These are phyloP conservation scores for Brachyopa scutellaris DNA, from an alignment of 2,888 invertebrate species.

Conservation along the genomic window DNA sequence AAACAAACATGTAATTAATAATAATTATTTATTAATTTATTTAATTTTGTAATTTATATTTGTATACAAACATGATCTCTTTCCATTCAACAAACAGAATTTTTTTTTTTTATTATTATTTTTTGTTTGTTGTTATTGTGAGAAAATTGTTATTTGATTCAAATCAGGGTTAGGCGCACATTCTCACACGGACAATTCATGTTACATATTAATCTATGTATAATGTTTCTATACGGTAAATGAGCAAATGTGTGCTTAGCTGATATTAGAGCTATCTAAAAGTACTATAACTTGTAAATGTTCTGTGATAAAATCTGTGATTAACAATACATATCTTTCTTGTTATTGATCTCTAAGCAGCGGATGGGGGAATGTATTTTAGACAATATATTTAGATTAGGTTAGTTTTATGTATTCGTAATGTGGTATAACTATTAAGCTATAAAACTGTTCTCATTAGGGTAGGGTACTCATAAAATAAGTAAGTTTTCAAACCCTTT, in stretches of 20 bases:
- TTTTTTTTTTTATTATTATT: conserved; percentile 12
- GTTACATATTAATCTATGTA: too few relatives aligned
- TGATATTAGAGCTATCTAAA: neutral
- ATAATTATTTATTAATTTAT: conserved; percentile 64
- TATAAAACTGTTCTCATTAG: too few relatives aligned
- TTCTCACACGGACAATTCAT: too few relatives aligned
- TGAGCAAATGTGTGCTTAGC: neutral
- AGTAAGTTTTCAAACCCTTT: too few relatives aligned
- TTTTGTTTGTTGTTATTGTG: conserved; percentile 20
- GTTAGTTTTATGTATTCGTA: too few relatives aligned
- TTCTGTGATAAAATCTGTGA: conserved; percentile 65
- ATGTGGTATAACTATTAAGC: too few relatives aligned
- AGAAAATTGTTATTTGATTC: conserved; percentile 32
- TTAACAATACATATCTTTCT: too few relatives aligned
- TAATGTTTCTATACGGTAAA: too few relatives aligned
- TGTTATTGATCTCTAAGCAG: too few relatives aligned
- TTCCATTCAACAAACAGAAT: conserved; percentile 42
- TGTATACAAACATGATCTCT: conserved; percentile 51
- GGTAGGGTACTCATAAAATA: too few relatives aligned
- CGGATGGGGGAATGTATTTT: too few relatives aligned
- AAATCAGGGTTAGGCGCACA: neutral
- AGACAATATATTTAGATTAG: too few relatives aligned
- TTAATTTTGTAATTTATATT: conserved; percentile 65
- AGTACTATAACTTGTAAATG: conserved; percentile 27
- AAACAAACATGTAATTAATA: conserved; percentile 60